These are phyloP conservation scores for Zaprionus capensis DNA, from an alignment of 1,140 invertebrate species.

Conservation along the genomic window DNA sequence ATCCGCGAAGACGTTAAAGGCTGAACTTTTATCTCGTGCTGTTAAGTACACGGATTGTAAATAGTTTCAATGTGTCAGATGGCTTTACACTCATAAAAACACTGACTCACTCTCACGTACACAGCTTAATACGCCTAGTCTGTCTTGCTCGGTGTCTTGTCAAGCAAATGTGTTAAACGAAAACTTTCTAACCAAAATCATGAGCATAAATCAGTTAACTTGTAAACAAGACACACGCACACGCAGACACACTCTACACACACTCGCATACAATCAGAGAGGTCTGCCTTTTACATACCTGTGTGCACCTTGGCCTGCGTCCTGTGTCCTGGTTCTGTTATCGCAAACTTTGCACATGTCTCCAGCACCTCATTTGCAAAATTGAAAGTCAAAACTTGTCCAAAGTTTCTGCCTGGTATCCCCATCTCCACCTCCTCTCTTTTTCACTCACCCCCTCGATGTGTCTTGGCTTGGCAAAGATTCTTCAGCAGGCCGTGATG, in stretches of 20 bases:
- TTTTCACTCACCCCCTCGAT: not conserved
- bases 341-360: conserved; percentile 73
- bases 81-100: not conserved
- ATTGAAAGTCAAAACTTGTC: conserved; percentile 80
- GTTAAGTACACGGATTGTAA: not conserved
- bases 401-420: conserved; percentile 53
- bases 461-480: not conserved
- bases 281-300: conserved; percentile 17
- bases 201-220: conserved; percentile 77
- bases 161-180: conserved; percentile 61
- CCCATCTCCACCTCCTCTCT: not conserved
- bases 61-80: conserved; percentile 10
- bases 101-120: not conserved
- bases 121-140: not conserved
- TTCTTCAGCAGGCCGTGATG: not conserved
- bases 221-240: conserved; percentile 64
- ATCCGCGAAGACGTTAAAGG: not conserved
- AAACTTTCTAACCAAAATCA: conserved; percentile 74
- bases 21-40: not conserved
- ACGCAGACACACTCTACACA: conserved; percentile 24
- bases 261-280: conserved; percentile 8
- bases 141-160: conserved; percentile 19
- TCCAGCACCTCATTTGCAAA: conserved; percentile 78
- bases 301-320: conserved; percentile 19
- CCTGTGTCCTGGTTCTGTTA: conserved; percentile 40